Evolutionary conservation across 2,113 vertebrate genomes (phyloP).

Genomic region (Pelecanus crispus): DNA sequence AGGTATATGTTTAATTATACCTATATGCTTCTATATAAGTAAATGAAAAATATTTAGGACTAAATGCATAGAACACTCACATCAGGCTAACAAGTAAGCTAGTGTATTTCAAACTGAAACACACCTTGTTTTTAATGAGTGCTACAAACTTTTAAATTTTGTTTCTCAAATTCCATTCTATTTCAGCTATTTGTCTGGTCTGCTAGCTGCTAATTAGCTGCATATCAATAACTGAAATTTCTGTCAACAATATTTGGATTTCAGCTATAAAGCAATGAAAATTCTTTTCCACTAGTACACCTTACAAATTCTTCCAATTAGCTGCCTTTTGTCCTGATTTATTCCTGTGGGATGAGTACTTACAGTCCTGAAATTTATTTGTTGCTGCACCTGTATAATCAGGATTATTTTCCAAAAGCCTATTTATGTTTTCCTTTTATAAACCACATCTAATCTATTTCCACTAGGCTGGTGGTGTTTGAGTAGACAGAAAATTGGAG

Average conservation of each 20-base stretch:
- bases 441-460: not conserved
- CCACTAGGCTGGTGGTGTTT: not conserved
- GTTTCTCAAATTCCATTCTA: not conserved
- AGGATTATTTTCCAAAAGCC: not conserved
- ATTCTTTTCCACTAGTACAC: not conserved
- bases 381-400: not conserved
- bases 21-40: not conserved
- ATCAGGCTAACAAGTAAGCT: not conserved
- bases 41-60: not conserved
- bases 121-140: not conserved
- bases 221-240: not conserved
- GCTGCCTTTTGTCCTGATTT: not conserved
- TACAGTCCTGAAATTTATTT: not conserved
- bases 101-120: not conserved
- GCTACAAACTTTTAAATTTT: not conserved
- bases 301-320: not conserved
- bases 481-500: not conserved
- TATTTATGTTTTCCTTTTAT: not conserved
- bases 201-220: not conserved
- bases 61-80: not conserved
- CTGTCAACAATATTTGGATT: not conserved
- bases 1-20: not conserved
- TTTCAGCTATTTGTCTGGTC: not conserved
- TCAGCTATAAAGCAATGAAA: not conserved
- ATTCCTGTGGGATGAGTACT: not conserved